Conservation (phyloP, 1,140 invertebrate genomes). For the Caenorhabditis tropicalis region DNA sequence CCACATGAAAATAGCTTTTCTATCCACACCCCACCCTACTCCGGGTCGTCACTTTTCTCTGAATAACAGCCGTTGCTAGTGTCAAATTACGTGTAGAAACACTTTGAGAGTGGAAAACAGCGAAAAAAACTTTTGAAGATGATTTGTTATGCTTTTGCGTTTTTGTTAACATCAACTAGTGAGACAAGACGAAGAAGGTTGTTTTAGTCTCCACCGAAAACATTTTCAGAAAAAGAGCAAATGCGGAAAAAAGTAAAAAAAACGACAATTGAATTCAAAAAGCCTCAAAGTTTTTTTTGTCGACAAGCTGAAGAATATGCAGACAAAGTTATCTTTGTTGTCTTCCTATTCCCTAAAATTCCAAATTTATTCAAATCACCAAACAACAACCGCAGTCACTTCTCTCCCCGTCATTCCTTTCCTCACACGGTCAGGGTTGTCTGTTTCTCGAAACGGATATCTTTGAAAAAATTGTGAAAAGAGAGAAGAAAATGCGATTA, state of each 20-base stretch:
- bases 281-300: conserved; percentile 6
- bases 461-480: background rate
- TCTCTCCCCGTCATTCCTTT: background rate
- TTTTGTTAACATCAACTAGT: background rate
- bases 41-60: conserved; percentile 28
- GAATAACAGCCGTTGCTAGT: conserved; percentile 41
- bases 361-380: background rate
- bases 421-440: background rate
- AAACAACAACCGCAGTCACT: background rate
- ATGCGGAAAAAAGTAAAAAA: background rate
- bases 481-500: conserved; percentile 13
- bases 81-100: conserved; percentile 35
- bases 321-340: conserved; percentile 28
- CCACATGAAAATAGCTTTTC: background rate
- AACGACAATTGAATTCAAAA: background rate
- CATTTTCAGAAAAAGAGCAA: background rate
- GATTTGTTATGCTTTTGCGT: background rate
- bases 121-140: conserved; percentile 3
- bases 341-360: background rate
- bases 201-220: background rate
- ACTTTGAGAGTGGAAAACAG: background rate
- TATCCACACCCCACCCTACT: background rate
- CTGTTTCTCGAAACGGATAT: background rate
- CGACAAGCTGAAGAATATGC: background rate
- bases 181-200: background rate